These are phyloP conservation scores for Oxyruncus cristatus DNA, from an alignment of 2,113 vertebrate species.

Conservation along the genomic window DNA sequence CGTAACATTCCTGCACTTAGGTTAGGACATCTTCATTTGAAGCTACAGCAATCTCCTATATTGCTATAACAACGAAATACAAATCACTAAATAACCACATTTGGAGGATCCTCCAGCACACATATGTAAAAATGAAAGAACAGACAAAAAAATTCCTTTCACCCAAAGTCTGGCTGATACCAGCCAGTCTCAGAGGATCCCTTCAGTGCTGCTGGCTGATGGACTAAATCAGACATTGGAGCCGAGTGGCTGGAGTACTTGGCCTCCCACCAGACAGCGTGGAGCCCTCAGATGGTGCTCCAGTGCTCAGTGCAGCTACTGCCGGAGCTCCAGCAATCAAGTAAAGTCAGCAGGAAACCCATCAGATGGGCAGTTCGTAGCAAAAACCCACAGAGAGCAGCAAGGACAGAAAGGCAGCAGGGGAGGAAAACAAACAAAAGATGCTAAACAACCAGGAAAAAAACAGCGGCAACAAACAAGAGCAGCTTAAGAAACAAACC, in stretches of 20 bases:
- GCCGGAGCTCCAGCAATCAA: background rate
- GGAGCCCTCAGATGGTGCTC: background rate
- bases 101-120: background rate
- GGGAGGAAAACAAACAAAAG: slow-evolving; percentile 24
- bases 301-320: background rate
- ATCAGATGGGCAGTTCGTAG: background rate
- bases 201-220: background rate
- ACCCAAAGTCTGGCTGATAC: background rate
- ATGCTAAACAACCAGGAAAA: background rate
- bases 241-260: background rate
- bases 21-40: background rate
- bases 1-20: background rate
- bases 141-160: background rate
- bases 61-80: background rate
- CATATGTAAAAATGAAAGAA: background rate
- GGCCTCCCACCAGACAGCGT: background rate
- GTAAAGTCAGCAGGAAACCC: slow-evolving; percentile 6
- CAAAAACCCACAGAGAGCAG: background rate
- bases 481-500: background rate
- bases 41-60: background rate
- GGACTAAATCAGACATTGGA: background rate
- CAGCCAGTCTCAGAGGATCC: background rate
- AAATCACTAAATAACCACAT: background rate
- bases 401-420: slow-evolving; percentile 4
- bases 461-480: background rate